phyloP scores from a whole-genome alignment of 2,113 vertebrate species.

The Actenoides lindsayi region DNA sequence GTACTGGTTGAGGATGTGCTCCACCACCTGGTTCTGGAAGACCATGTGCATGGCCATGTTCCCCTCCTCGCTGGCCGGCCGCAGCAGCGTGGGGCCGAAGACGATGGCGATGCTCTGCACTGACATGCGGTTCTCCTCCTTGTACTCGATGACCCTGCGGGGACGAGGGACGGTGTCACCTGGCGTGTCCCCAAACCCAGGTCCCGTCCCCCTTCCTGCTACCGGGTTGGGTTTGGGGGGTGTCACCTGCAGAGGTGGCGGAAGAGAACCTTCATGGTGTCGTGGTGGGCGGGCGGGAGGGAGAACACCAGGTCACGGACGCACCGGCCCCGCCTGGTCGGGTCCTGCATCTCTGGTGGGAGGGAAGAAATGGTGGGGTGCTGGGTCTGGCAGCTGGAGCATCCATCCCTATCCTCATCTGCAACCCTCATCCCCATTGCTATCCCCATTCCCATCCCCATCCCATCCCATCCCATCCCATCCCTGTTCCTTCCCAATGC shows the following conservation, averaged over 20 bases:
- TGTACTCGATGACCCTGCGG: slow-evolving; percentile 82
- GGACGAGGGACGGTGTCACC: background rate
- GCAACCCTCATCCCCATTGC: too few relatives aligned
- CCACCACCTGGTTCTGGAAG: slow-evolving; percentile 97
- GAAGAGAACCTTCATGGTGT: slow-evolving; percentile 89
- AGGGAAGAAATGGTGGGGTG: background rate
- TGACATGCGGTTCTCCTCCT: slow-evolving; percentile 91
- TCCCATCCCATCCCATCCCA: too few relatives aligned
- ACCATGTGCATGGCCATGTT: slow-evolving; percentile 94
- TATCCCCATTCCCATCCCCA: background rate
- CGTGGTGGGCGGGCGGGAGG: slow-evolving; percentile 82
- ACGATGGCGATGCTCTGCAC: slow-evolving; percentile 93
- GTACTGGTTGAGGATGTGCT: slow-evolving; percentile 89
- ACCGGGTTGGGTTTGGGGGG: fast-evolving
- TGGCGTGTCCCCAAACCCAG: fast-evolving
- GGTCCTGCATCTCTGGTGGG: slow-evolving; percentile 83
- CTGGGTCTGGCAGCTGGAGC: background rate
- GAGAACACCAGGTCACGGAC: slow-evolving; percentile 82
- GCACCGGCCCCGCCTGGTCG: slow-evolving; percentile 57
- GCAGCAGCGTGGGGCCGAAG: slow-evolving; percentile 92
- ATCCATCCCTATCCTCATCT: background rate
- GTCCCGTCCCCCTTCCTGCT: background rate
- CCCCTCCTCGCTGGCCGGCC: slow-evolving; percentile 81
- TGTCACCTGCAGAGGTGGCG: slow-evolving; percentile 89
- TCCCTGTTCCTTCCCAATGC: too few relatives aligned